These are phyloP conservation scores for Cathartes aura DNA, from an alignment of 2,113 vertebrate species.

Conservation along the genomic window DNA sequence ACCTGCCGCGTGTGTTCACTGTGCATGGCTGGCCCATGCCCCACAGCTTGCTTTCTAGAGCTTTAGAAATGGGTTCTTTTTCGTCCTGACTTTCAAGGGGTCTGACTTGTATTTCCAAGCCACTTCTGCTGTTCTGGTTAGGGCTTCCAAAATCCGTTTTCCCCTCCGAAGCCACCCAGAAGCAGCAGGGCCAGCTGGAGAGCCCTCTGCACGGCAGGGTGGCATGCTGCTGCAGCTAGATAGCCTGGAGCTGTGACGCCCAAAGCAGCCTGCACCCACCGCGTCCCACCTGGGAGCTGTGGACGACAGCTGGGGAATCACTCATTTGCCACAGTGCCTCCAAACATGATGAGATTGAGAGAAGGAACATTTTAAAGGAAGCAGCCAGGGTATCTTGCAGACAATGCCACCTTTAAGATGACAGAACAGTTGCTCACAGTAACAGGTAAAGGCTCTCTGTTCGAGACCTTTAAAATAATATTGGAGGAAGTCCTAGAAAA, in stretches of 20 bases:
- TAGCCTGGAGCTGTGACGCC: not conserved
- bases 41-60: not conserved
- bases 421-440: not conserved
- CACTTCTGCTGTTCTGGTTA: not conserved
- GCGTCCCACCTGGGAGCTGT: not conserved
- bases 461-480: not conserved
- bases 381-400: rapidly evolving
- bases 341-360: not conserved
- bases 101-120: not conserved
- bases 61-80: not conserved
- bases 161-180: rapidly evolving
- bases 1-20: rapidly evolving
- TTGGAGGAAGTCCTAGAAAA: not conserved
- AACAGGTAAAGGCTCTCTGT: not conserved
- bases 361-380: not conserved
- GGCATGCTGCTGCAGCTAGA: not conserved
- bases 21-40: too few species aligned
- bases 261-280: not conserved
- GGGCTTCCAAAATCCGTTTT: not conserved
- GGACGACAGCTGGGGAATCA: not conserved
- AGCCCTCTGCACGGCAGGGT: not conserved
- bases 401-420: not conserved
- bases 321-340: not conserved
- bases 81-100: not conserved
- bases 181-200: not conserved